Conservation (phyloP, 2,888 invertebrate genomes). For the Tolmerus cingulatus region DNA sequence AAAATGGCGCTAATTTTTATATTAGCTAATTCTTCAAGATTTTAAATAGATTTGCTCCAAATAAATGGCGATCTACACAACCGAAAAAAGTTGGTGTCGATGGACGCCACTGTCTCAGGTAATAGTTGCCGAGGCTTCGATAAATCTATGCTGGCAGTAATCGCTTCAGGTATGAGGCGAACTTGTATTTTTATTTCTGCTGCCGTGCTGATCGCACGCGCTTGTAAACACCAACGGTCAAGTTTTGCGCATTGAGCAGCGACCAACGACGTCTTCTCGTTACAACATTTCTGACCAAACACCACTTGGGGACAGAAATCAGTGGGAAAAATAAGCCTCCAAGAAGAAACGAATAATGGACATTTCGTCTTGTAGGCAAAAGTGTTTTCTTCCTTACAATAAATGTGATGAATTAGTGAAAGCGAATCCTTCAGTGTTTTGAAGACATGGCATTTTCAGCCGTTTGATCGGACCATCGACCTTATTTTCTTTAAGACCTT, state of each 20-base stretch:
- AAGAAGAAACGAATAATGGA: not conserved
- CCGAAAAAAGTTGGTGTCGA: not conserved
- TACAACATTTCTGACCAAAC: not conserved
- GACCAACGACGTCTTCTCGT: not conserved
- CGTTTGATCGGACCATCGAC: not conserved
- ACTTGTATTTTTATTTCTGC: conserved; percentile 14
- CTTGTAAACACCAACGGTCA: conserved; percentile 13
- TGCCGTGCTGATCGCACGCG: not conserved
- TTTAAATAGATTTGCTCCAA: too few species aligned
- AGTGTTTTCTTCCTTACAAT: not conserved
- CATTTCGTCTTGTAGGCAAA: not conserved
- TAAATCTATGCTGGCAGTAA: not conserved
- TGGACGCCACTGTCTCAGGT: conserved; percentile 7
- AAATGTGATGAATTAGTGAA: not conserved
- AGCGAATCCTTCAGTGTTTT: not conserved
- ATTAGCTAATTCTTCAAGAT: too few species aligned
- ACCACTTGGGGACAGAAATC: not conserved
- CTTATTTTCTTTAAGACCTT: not conserved
- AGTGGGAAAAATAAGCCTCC: not conserved
- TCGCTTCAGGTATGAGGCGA: not conserved
- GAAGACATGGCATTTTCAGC: not conserved
- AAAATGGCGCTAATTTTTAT: too few species aligned
- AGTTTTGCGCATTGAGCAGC: not conserved
- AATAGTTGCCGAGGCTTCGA: not conserved
- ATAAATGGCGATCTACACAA: not conserved